phyloP scores from a whole-genome alignment of 2,888 invertebrate species.

The Seira sanloemensis region DNA sequence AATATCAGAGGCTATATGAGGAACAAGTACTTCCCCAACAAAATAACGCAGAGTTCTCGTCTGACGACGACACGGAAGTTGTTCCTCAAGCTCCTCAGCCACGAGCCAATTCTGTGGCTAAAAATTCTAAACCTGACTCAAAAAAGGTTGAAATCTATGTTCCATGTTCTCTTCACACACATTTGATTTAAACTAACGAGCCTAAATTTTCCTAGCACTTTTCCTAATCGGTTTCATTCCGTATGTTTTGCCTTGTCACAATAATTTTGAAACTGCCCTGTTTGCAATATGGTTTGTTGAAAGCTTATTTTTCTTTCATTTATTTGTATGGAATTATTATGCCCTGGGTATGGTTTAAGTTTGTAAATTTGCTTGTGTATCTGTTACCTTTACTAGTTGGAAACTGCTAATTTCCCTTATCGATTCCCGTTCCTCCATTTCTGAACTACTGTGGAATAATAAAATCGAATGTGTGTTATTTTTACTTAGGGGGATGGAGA shows the following conservation, averaged over 20 bases:
- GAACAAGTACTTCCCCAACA: conserved; percentile 62
- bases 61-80: conserved; percentile 63
- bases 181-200: too few species aligned
- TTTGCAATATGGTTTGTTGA: too few species aligned
- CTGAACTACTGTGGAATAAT: too few species aligned
- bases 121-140: not conserved
- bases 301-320: not conserved
- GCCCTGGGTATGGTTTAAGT: not conserved
- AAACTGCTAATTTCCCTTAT: too few species aligned
- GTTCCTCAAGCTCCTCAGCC: not conserved
- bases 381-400: not conserved
- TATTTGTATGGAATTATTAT: not conserved
- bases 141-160: not conserved
- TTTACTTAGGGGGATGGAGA: not conserved
- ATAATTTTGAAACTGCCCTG: too few species aligned
- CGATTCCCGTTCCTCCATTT: too few species aligned
- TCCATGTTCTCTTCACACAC: too few species aligned
- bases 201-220: too few species aligned
- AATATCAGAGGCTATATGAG: conserved; percentile 66
- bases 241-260: too few species aligned
- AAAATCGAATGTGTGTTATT: not conserved
- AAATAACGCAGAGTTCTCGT: conserved; percentile 58
- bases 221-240: too few species aligned
- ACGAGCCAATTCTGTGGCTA: not conserved
- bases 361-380: not conserved